Base-by-base conservation (phyloP, 2,888 invertebrate species). In the Agrochola lychnidis region DNA sequence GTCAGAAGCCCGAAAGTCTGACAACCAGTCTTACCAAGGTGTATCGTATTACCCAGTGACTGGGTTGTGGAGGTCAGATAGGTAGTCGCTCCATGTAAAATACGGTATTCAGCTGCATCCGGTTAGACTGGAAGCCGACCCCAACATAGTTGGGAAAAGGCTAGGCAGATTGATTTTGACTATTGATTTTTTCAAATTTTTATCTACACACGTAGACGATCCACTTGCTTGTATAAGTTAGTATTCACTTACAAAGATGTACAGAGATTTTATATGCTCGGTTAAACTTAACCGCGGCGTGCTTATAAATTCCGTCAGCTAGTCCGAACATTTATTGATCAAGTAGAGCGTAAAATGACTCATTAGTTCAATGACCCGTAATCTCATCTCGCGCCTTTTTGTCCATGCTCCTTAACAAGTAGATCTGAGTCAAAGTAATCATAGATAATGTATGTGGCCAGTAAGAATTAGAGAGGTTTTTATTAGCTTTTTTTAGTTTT, bases 281-380 rank as follows among this genome's bases (percentile, higher is more conserved):
- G 82, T 73, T 82, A 64, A 72, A 77, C 73, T 67, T n/a, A 59
- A 63, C 79, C 57, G 62, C 57, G 16, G 56, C 67, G 40, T 70
- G 64, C 61, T 75, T 83, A 75, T 72, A 75, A 84, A 81, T 82
- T 76, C 83, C 79, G 74, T 83, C 75, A 77, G 80, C 68, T 69
- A 81, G 70, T 79, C 66, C 51, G 63, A 78, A 78, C 80, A 83
- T 82, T 89, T 89, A 91, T 85, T 85, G 90, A 89, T 86, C 90
- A 94, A 94, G 90, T 94, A 90, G 95, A 94, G 93, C 94, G 87
- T 92, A 86, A 90, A 91, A 89, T 94, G 95, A 95, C 84, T 95
- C 95, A 94, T 87, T 76, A 89, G 95, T 93, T 94, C 95, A 93
- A 89, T 92, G 94, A 94, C 91, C 93, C 88, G 85, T 90, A 92